These are phyloP conservation scores for Xiphophorus couchianus DNA, from an alignment of 2,113 vertebrate species.

Conservation along the genomic window DNA sequence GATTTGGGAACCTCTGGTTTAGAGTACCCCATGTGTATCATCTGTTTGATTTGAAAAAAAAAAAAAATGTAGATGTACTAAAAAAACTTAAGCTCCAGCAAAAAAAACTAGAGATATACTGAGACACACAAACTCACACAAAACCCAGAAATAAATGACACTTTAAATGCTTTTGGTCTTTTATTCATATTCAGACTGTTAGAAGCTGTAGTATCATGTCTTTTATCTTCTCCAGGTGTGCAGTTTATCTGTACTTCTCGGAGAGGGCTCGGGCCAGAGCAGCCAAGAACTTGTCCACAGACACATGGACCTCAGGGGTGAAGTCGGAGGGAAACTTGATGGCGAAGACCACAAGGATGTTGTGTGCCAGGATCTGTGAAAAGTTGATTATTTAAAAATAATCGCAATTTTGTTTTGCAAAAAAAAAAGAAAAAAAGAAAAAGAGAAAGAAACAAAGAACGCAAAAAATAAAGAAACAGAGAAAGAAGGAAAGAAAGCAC, in stretches of 20 bases:
- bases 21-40: too few relatives aligned
- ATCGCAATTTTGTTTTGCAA: not conserved
- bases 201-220: conserved; percentile 4
- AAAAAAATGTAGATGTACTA: too few relatives aligned
- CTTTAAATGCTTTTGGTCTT: not conserved
- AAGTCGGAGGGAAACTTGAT: conserved; percentile 68
- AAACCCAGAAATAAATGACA: not conserved
- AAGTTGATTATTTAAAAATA: not conserved
- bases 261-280: conserved; percentile 4
- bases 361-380: conserved; percentile 72
- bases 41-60: too few relatives aligned
- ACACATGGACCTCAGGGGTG: conserved; percentile 68
- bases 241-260: conserved; percentile 17
- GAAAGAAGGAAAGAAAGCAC: too few relatives aligned
- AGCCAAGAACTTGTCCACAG: conserved; percentile 18
- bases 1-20: too few relatives aligned
- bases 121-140: too few relatives aligned
- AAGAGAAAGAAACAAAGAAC: not conserved
- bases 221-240: not conserved
- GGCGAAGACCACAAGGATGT: conserved; percentile 74
- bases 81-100: too few relatives aligned
- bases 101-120: too few relatives aligned
- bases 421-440: not conserved
- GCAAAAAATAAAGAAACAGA: not conserved
- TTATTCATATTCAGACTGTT: conserved; percentile 5